Percentiles rank a stretch among this genome's conserved stretches.
phyloP scores from a whole-genome alignment of 2,888 invertebrate genomes.

The Scaeva pyrastri region DNA sequence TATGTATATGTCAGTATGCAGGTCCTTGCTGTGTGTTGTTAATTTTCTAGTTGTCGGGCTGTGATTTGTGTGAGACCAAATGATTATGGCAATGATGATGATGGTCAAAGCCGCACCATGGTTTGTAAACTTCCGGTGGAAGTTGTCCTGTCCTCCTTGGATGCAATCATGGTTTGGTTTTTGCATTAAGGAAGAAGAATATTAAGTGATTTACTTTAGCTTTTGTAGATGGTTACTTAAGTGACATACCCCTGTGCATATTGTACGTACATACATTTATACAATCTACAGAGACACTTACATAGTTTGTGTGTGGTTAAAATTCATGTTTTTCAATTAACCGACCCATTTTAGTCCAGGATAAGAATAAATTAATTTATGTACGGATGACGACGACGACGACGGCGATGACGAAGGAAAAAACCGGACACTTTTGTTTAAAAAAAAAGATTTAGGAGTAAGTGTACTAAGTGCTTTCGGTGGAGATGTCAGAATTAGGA shows the following conservation, averaged over 20 bases:
- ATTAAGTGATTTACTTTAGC: slow-evolving; percentile 66
- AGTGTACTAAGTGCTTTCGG: neutral
- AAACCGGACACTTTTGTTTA: neutral
- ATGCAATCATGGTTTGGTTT: slow-evolving; percentile 54
- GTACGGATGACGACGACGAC: neutral
- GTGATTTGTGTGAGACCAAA: slow-evolving; percentile 61
- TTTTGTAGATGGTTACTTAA: slow-evolving; percentile 14
- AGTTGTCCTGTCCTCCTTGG: slow-evolving; percentile 53
- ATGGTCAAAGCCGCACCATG: slow-evolving; percentile 18
- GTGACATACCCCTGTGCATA: neutral
- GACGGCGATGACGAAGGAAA: neutral
- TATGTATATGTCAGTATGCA: neutral
- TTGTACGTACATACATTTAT: neutral
- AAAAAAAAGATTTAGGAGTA: neutral
- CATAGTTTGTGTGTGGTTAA: neutral
- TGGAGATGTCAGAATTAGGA: neutral
- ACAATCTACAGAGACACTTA: too few species aligned
- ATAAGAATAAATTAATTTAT: too few species aligned
- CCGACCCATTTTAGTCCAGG: neutral
- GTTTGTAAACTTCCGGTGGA: slow-evolving; percentile 40
- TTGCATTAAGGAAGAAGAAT: slow-evolving; percentile 60
- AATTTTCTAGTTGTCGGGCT: slow-evolving; percentile 49
- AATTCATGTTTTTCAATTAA: slow-evolving; percentile 24
- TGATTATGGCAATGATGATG: slow-evolving; percentile 54
- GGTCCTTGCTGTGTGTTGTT: slow-evolving; percentile 31